Conservation (phyloP, 2,888 invertebrate genomes). For the Acholoe squamosa region DNA sequence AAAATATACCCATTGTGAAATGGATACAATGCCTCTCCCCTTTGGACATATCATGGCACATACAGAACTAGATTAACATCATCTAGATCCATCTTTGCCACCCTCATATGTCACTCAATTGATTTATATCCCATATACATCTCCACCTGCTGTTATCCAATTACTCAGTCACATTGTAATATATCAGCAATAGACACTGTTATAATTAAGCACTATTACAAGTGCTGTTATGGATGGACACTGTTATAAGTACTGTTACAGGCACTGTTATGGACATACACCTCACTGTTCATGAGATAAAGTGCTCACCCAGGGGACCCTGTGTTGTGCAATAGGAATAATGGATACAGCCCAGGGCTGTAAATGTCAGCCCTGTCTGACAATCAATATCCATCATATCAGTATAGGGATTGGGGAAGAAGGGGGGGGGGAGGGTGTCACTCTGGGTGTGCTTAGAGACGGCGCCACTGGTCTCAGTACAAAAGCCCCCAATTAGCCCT, state of each 20-base stretch:
- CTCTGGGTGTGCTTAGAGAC: constrained; percentile 18
- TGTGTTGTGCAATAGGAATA: constrained; percentile 23
- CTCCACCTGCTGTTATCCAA: too few species aligned
- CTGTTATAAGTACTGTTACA: neutral
- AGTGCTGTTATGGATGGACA: neutral
- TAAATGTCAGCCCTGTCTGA: constrained; percentile 14
- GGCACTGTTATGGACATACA: neutral
- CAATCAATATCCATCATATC: constrained; percentile 50
- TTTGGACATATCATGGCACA: too few species aligned
- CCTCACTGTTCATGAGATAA: neutral
- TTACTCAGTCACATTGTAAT: too few species aligned
- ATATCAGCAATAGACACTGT: too few species aligned
- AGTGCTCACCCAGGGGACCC: neutral
- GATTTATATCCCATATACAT: too few species aligned
- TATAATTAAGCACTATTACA: too few species aligned
- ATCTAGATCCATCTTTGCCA: too few species aligned
- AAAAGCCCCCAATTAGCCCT: constrained; percentile 37
- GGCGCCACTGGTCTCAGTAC: neutral
- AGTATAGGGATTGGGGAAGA: neutral
- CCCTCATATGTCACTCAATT: too few species aligned
- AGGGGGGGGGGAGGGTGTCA: neutral
- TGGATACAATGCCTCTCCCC: too few species aligned
- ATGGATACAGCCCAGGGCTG: neutral
- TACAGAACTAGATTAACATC: too few species aligned
- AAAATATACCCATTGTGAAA: too few species aligned